Conservation (phyloP, 2,113 vertebrate species). For the Sinocyclocheilus maitianheensis region DNA sequence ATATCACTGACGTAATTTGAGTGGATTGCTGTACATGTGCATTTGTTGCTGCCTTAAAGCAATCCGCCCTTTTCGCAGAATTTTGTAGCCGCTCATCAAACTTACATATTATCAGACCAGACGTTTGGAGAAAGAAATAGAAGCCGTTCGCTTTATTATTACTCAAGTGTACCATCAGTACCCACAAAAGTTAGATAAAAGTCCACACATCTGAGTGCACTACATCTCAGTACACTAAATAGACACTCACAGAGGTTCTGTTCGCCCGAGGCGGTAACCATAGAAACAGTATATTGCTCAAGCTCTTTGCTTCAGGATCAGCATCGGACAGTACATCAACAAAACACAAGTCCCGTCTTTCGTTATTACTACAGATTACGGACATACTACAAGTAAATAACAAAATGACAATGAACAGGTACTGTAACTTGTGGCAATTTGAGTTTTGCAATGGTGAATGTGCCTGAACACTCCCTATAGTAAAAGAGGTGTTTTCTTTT, state of each 20-base stretch:
- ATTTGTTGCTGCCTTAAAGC: too few relatives aligned
- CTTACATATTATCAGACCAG: too few relatives aligned
- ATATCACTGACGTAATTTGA: too few relatives aligned
- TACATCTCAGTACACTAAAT: not conserved
- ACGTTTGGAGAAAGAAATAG: too few relatives aligned
- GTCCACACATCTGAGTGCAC: not conserved
- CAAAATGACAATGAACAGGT: not conserved
- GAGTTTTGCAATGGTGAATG: not conserved
- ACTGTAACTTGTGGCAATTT: not conserved
- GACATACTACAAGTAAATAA: not conserved
- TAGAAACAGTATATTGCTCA: not conserved
- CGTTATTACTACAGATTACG: not conserved
- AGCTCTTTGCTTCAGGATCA: not conserved
- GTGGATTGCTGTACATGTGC: too few relatives aligned
- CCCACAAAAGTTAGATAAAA: not conserved
- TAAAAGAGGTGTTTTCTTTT: not conserved
- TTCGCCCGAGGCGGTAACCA: not conserved
- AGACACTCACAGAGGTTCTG: not conserved
- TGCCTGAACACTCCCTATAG: not conserved
- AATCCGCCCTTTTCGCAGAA: too few relatives aligned
- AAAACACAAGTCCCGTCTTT: not conserved
- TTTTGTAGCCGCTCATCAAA: too few relatives aligned
- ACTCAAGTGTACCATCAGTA: not conserved
- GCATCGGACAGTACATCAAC: not conserved
- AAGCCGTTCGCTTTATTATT: too few relatives aligned